These are phyloP conservation scores for Heterotis niloticus DNA, from an alignment of 2,113 vertebrate species.

Conservation along the genomic window DNA sequence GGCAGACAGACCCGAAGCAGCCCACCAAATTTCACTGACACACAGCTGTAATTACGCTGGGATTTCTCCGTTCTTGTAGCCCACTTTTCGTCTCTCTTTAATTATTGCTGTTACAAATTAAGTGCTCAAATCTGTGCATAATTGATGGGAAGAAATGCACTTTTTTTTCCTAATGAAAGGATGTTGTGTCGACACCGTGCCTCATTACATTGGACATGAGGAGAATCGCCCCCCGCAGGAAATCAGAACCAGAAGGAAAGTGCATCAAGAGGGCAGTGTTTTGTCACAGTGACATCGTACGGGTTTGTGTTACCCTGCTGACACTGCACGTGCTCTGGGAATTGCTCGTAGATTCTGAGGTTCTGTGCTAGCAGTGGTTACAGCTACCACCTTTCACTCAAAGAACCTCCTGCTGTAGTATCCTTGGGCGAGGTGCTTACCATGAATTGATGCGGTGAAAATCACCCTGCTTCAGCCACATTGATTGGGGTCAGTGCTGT, in stretches of 20 bases:
- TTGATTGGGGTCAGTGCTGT: too few relatives aligned
- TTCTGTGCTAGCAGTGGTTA: not conserved
- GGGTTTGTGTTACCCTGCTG: not conserved
- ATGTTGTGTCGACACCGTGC: not conserved
- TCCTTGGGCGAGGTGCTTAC: too few relatives aligned
- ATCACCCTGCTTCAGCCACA: too few relatives aligned
- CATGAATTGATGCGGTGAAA: too few relatives aligned
- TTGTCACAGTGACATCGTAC: too few relatives aligned
- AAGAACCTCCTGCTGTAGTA: too few relatives aligned
- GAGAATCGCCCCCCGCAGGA: not conserved
- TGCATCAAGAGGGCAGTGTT: too few relatives aligned
- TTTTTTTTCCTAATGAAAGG: not conserved
- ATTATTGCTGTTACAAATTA: constrained; percentile 30
- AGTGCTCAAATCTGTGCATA: constrained; percentile 14
- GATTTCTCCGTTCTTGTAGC: not conserved
- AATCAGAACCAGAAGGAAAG: not conserved
- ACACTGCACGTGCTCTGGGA: not conserved
- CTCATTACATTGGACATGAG: constrained; percentile 14
- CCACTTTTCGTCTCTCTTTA: constrained; percentile 15
- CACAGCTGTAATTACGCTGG: constrained; percentile 18
- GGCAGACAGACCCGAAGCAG: not conserved
- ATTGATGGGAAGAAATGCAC: constrained; percentile 19
- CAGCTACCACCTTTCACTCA: too few relatives aligned
- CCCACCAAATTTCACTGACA: not conserved
- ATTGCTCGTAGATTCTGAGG: not conserved